Conservation (phyloP, 2,113 vertebrate species). For the Arothron firmamentum region DNA sequence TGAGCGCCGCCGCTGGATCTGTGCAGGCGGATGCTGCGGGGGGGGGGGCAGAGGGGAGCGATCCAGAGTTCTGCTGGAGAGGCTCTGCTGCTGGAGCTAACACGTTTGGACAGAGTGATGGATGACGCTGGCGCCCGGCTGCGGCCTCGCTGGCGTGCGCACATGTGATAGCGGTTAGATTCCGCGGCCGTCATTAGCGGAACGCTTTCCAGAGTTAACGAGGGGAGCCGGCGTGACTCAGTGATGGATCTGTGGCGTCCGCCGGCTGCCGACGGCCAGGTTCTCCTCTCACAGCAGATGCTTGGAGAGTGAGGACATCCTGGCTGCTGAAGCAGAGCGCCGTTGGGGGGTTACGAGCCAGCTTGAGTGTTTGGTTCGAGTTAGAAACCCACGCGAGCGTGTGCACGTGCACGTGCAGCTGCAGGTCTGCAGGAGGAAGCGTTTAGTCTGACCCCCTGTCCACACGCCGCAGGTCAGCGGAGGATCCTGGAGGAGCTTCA, state of each 20-base stretch:
- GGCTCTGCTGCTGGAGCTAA: no score
- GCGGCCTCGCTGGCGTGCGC: slow-evolving; percentile 11
- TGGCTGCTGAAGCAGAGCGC: neutral
- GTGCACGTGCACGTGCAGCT: neutral
- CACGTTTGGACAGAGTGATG: slow-evolving; percentile 32
- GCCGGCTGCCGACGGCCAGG: slow-evolving; percentile 11
- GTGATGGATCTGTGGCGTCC: slow-evolving; percentile 51
- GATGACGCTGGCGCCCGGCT: slow-evolving; percentile 34
- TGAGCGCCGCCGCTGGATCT: no score
- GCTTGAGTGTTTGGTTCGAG: neutral
- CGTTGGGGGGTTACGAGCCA: neutral
- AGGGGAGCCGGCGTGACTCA: slow-evolving; percentile 46
- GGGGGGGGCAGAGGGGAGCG: no score
- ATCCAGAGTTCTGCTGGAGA: no score
- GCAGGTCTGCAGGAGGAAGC: neutral
- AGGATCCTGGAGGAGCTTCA: no score
- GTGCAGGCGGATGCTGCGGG: no score
- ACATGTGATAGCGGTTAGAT: slow-evolving; percentile 56
- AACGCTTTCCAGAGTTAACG: slow-evolving; percentile 61
- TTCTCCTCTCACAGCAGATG: slow-evolving; percentile 4
- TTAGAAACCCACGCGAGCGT: neutral
- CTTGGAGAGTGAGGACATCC: slow-evolving; percentile 22
- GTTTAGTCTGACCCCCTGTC: no score
- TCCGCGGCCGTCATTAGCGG: slow-evolving; percentile 50
- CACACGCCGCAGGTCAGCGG: no score